Evolutionary conservation across 1,140 invertebrate genomes (phyloP), one percentile per base, ranked within the genome.

Genomic region (Amphibalanus amphitrite): DNA sequence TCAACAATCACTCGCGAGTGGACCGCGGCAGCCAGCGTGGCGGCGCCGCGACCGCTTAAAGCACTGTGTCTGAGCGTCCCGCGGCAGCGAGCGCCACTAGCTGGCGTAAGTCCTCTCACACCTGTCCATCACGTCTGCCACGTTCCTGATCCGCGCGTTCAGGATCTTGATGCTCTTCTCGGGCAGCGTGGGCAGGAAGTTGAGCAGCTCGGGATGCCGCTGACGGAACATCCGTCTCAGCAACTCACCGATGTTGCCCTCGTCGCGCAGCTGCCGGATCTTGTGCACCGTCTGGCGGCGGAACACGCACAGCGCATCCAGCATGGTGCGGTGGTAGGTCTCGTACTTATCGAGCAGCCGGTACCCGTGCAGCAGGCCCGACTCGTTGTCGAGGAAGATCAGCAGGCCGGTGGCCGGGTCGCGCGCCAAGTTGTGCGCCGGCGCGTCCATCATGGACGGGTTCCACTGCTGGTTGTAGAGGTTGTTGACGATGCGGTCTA

Each of bases 401-500:
- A 94, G 80, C n/a, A 90, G 81, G 33, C 90, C 87, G 40, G 84
- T 86, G 69, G 85, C 81, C 67, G 84, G n/a, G 76, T 86, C 86
- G 74, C 84, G 84, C 0, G 89, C 89, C 28, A 93, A 81, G 81
- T 94, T 94, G 78, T 94, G 91, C 0, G 90, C 89, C 10, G 91
- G 90, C 28, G 89, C 88, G n/a, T 89, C 87, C 91, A 94, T 92
- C 79, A 93, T 93, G 74, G 89, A 86, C n/a, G 86, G 84, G 81
- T 94, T 93, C 91, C 91, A 94, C 80, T 92, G 90, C 76, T 86
- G 86, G 80, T 94, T 94, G 79, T 91, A 92, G 76, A 93, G 80
- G 81, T 93, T 93, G n/a, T 93, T 93, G 20, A 93, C 90, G n/a
- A 93, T 87, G 69, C 91, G 84, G 81, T 94, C 91, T 76, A 93